These are phyloP conservation scores for Lithophane socia DNA, from an alignment of 2,888 invertebrate species.

Conservation along the genomic window DNA sequence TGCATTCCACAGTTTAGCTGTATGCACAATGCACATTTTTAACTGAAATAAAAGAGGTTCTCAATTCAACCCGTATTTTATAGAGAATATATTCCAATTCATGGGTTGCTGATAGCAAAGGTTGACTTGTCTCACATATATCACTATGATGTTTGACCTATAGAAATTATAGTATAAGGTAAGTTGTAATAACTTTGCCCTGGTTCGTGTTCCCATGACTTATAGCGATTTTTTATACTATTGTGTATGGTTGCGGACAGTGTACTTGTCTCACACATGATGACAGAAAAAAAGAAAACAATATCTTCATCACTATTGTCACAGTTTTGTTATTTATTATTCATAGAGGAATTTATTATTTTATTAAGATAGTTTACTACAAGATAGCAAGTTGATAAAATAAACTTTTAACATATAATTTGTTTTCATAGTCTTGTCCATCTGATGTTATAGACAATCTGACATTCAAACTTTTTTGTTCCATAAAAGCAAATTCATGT, in stretches of 20 bases:
- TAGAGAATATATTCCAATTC: background rate
- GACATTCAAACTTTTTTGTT: background rate
- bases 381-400: background rate
- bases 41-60: background rate
- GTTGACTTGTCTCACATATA: background rate
- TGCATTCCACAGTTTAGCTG: background rate
- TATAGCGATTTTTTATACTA: background rate
- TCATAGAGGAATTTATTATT: background rate
- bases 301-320: background rate
- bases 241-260: background rate
- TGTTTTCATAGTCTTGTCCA: background rate
- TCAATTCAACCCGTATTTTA: background rate
- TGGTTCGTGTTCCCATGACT: background rate
- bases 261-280: background rate
- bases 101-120: background rate
- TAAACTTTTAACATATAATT: background rate
- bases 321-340: background rate
- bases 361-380: background rate
- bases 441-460: background rate
- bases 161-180: background rate
- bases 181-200: background rate
- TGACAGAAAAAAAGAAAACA: background rate
- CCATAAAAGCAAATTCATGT: background rate
- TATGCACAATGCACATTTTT: background rate
- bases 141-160: no score